A percentile compares a stretch with the other conserved stretches of the same genome.
Conservation (phyloP, 37 sponge, comb jelly and placozoan species). For the Cladorhizidae sp. region DNA sequence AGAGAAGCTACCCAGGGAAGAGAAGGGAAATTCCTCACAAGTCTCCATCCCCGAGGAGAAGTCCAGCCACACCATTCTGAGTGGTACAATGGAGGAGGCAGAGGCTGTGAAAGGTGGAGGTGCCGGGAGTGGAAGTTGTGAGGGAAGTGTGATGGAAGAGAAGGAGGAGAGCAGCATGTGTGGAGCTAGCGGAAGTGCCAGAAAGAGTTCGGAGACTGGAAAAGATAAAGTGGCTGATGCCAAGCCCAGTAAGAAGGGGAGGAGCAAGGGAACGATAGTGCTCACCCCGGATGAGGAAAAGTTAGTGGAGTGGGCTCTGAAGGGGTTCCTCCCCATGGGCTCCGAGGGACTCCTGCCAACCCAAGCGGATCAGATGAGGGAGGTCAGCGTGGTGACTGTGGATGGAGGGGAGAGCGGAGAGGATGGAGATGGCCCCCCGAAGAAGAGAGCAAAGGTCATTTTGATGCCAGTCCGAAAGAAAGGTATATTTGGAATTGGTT, state of each 20-base stretch:
- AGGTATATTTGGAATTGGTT: too few species aligned
- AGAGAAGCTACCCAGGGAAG: conserved; percentile 28
- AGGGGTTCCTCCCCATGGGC: conserved; percentile 70
- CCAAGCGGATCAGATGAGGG: conserved; percentile 8
- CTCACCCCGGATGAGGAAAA: conserved; percentile 55
- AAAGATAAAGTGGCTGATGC: too few species aligned
- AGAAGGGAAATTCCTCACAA: background rate
- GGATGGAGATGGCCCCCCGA: conserved; percentile 6
- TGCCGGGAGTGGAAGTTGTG: background rate
- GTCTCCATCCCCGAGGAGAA: background rate
- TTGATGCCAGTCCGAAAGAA: conserved; percentile 31
- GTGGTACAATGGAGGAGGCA: background rate
- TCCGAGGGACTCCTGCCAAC: conserved; percentile 42
- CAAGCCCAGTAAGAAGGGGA: too few species aligned
- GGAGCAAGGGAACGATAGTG: conserved; percentile 10
- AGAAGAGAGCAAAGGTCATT: conserved; percentile 22
- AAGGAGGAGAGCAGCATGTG: background rate
- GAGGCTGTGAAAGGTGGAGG: background rate
- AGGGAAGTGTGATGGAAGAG: background rate
- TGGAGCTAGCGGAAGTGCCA: too few species aligned
- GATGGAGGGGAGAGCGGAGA: background rate
- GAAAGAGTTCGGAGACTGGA: too few species aligned
- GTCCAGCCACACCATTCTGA: background rate
- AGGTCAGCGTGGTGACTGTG: conserved; percentile 13
- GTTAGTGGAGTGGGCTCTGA: conserved; percentile 82